These are phyloP conservation scores for Helicorthomorpha holstii DNA, from an alignment of 1,140 invertebrate species.

Conservation along the genomic window DNA sequence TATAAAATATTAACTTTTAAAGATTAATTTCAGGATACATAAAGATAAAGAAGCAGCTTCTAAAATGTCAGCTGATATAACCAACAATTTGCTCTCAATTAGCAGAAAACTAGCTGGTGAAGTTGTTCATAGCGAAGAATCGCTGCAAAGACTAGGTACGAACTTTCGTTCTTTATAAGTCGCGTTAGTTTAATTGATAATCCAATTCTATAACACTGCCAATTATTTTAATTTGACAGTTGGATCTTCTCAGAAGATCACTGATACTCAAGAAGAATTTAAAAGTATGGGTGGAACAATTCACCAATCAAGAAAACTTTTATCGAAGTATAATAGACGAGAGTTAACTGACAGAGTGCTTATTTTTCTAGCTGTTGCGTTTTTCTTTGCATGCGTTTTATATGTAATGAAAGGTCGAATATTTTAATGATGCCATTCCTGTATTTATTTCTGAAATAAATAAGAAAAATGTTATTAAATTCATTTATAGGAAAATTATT, in stretches of 20 bases:
- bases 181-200: too few species aligned
- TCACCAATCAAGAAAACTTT: conserved; percentile 66
- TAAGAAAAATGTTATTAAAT: too few species aligned
- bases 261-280: conserved; percentile 62
- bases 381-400: conserved; percentile 78
- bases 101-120: conserved; percentile 72
- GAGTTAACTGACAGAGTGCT: conserved; percentile 90
- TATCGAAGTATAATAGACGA: conserved; percentile 82
- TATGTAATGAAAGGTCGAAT: conserved; percentile 81
- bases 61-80: conserved; percentile 37
- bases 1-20: too few species aligned
- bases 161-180: conserved; percentile 11
- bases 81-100: conserved; percentile 65
- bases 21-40: too few species aligned
- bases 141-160: conserved; percentile 59
- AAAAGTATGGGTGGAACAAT: conserved; percentile 70
- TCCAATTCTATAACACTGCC: background rate
- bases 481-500: too few species aligned
- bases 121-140: conserved; percentile 64
- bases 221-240: conserved; percentile 10
- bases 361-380: conserved; percentile 71
- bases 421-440: too few species aligned
- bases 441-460: too few species aligned
- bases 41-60: conserved; percentile 14
- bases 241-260: conserved; percentile 29